Evolutionary conservation across 1,140 invertebrate species (phyloP).

Genomic region (Drosophila athabasca): DNA sequence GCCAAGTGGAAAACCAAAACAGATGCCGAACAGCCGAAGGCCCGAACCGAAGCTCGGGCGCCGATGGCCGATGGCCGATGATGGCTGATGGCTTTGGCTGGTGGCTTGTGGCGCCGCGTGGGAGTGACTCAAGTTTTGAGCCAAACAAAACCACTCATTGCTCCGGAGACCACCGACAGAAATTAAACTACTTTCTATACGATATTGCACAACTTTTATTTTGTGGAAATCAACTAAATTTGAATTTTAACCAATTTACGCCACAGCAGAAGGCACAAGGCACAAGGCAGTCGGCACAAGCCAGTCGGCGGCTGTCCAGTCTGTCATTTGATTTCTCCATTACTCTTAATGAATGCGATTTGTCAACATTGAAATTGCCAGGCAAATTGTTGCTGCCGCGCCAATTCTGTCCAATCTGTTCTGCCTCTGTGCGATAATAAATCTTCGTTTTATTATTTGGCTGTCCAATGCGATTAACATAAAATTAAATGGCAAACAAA

Average conservation of each 20-base stretch:
- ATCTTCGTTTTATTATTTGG: slow-evolving; percentile 39
- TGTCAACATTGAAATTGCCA: slow-evolving; percentile 36
- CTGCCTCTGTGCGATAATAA: slow-evolving; percentile 29
- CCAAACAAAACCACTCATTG: slow-evolving; percentile 12
- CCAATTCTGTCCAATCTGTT: slow-evolving; percentile 30
- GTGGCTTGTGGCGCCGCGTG: background rate
- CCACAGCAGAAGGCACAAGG: too few relatives aligned
- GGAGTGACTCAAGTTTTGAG: slow-evolving; percentile 5
- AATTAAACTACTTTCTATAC: background rate
- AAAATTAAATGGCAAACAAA: slow-evolving; percentile 21
- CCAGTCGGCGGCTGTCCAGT: too few relatives aligned
- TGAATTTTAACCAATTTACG: too few relatives aligned
- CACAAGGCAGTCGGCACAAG: too few relatives aligned
- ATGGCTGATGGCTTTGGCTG: background rate
- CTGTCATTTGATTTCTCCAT: slow-evolving; percentile 16
- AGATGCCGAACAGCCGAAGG: slow-evolving; percentile 15
- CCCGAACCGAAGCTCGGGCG: background rate
- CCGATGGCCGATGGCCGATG: background rate
- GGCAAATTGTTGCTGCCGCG: background rate
- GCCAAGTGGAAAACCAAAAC: slow-evolving; percentile 58
- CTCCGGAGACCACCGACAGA: background rate
- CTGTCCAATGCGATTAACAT: slow-evolving; percentile 31
- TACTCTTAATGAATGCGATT: slow-evolving; percentile 52
- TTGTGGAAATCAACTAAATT: background rate
- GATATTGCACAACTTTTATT: too few relatives aligned